Percentiles rank a stretch among this genome's conserved stretches.
These are phyloP conservation scores for Motacilla tschutschensis DNA, from an alignment of 2,113 vertebrate genomes.

Conservation along the genomic window DNA sequence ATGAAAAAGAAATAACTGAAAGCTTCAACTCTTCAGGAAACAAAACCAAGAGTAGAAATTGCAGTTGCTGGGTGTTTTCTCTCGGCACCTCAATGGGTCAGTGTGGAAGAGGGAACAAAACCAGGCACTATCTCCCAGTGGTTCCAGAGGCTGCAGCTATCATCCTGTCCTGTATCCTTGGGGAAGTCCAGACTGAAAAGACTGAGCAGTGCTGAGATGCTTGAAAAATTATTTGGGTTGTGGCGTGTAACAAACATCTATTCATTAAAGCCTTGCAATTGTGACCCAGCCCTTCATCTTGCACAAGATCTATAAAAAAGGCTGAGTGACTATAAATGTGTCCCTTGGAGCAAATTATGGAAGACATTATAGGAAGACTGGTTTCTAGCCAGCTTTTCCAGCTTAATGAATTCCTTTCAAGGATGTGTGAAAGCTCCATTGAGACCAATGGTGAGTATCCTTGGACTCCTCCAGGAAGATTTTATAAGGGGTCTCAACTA, in stretches of 20 bases:
- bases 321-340: conserved; percentile 38
- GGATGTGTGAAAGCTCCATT: conserved; percentile 25
- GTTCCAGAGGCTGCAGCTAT: not conserved
- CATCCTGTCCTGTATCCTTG: not conserved
- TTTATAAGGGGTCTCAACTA: not conserved
- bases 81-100: not conserved
- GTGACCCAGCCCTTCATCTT: conserved; percentile 49
- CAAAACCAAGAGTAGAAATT: not conserved
- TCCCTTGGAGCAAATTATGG: conserved; percentile 59
- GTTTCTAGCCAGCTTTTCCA: conserved; percentile 43
- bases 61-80: not conserved
- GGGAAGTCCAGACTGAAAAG: conserved; percentile 2
- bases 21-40: not conserved
- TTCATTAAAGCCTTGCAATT: conserved; percentile 36
- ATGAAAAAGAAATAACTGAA: conserved; percentile 1
- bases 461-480: conserved; percentile 13
- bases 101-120: not conserved
- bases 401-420: conserved; percentile 58
- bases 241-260: conserved; percentile 41
- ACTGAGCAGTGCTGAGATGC: not conserved
- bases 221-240: conserved; percentile 41
- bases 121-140: not conserved
- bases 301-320: conserved; percentile 47
- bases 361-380: conserved; percentile 40
- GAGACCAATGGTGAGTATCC: conserved; percentile 44